phyloP scores from a whole-genome alignment of 2,888 invertebrate species.

The Malthinus flaveolus region DNA sequence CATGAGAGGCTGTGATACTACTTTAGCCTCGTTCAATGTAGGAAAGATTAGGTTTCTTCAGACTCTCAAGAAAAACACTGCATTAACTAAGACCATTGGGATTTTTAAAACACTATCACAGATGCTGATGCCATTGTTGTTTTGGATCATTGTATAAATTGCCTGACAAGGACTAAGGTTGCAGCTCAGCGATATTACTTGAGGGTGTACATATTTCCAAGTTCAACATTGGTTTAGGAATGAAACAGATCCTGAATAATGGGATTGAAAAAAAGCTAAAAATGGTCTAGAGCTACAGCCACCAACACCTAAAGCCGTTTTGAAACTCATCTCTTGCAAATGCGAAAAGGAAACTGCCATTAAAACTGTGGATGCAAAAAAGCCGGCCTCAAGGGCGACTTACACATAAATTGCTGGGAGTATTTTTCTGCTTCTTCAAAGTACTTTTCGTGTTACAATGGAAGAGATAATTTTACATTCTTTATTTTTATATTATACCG shows the following conservation, averaged over 20 bases:
- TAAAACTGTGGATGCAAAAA: constrained; percentile 3
- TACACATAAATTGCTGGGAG: too few relatives aligned
- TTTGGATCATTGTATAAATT: background rate
- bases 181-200: background rate
- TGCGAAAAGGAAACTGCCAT: background rate
- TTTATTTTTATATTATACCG: too few relatives aligned
- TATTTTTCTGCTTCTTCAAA: too few relatives aligned
- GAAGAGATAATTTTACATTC: too few relatives aligned
- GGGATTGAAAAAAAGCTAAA: background rate
- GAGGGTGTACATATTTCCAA: background rate
- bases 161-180: background rate
- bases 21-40: constrained; percentile 14
- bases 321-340: background rate
- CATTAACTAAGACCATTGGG: constrained; percentile 4
- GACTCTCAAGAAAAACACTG: constrained; percentile 1
- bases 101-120: background rate
- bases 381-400: background rate
- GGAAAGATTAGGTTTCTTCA: constrained; percentile 8
- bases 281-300: background rate
- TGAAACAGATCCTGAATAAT: background rate
- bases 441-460: too few relatives aligned
- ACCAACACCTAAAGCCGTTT: background rate
- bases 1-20: constrained; percentile 8
- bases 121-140: constrained; percentile 1
- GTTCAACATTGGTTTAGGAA: background rate